These are phyloP conservation scores for Diadema setosum DNA, from an alignment of 35 echinoderm and acorn worm genomes.

Conservation along the genomic window DNA sequence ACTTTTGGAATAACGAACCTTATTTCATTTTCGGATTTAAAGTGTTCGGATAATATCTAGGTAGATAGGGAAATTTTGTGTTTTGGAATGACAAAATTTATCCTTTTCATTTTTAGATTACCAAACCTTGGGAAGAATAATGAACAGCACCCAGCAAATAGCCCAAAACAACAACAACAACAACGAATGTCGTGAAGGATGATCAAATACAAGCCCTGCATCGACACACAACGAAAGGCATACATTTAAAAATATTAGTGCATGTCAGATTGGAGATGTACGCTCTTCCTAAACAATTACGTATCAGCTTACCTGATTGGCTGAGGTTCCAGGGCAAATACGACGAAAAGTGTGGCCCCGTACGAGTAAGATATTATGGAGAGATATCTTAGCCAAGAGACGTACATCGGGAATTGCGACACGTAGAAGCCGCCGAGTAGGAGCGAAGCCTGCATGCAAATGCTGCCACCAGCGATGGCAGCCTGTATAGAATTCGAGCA, in stretches of 20 bases:
- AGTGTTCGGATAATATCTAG: no score
- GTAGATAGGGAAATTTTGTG: no score
- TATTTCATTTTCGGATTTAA: no score
- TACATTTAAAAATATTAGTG: not conserved
- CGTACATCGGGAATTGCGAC: constrained; percentile 36
- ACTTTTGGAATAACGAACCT: no score
- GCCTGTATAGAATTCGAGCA: constrained; percentile 19
- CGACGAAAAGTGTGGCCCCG: not conserved
- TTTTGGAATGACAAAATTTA: no score
- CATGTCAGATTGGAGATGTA: not conserved
- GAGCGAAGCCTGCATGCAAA: constrained; percentile 70
- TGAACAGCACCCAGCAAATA: not conserved
- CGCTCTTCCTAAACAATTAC: not conserved
- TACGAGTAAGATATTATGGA: constrained; percentile 69
- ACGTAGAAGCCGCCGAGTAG: constrained; percentile 81
- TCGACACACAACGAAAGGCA: not conserved
- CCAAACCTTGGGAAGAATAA: no score
- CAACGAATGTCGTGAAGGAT: not conserved
- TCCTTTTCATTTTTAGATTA: no score
- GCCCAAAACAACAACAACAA: not conserved
- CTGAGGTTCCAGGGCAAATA: not conserved
- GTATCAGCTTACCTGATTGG: not conserved
- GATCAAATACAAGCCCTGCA: not conserved
- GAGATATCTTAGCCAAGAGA: constrained; percentile 53
- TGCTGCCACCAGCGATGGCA: constrained; percentile 31